Evolutionary conservation across 2,888 invertebrate genomes (phyloP), one percentile per base, ranked within the genome.

Genomic region (Cryptocheilus praepositus): DNA sequence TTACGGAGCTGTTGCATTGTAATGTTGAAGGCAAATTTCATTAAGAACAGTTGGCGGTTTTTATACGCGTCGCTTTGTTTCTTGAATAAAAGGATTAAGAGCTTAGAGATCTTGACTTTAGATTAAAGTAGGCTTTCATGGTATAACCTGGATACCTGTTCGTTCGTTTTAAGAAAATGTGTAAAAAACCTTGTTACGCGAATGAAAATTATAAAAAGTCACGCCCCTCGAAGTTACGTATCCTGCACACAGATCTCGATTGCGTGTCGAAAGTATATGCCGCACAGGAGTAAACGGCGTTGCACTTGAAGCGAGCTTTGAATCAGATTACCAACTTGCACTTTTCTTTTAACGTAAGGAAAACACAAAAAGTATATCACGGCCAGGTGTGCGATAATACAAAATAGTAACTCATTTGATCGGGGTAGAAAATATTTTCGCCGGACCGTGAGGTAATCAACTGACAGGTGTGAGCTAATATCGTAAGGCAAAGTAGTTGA

Each of bases 291-390:
- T 77, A 78, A 73, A 73, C 78, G 78, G 76, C 67, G 64, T 57
- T 55, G 61, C 67, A 70, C 68, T 75, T 67, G 54, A 58, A 60
- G 77, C 61, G 54, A 58, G 72, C 74, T 70, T 77, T 61, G 72
- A 74, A 77, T 77, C 78, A 72, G 77, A 77, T 77, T 36, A 77
- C 66, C 65, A 45, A 53, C 53, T 69, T 61, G 62, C 70, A 72
- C 64, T 74, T 77, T 72, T 73, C 67, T 67, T 51, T 57, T 60
- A 21, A 61, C 63, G 44, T 36, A 49, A 60, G 63, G 60, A 52
- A 60, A 67, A 68, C 57, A 57, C 56, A 54, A 62, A 54, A 54
- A 51, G 49, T 62, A 49, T 57, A 49, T 28, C 49, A 7, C 49
- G 49, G 18, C 49, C 11, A 2, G 49, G 2, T 49, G 49, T 1